Base-by-base conservation (phyloP, 2,797 vertebrate genomes). In the Phyllotis vaccarum region DNA sequence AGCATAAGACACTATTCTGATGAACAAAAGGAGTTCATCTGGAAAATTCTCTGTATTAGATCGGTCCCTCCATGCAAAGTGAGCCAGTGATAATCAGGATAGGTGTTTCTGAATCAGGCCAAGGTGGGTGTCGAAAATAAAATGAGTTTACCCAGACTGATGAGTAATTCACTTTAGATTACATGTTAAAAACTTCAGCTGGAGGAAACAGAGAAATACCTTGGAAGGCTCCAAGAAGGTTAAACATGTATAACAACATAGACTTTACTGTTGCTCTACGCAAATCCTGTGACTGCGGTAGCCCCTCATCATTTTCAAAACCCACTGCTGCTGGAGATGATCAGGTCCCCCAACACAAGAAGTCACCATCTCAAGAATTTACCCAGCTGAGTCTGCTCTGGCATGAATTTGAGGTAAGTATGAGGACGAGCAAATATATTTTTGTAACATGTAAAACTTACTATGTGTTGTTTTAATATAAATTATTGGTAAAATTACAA, bases 401-500 rank as follows among this genome's bases (percentile, higher is more conserved):
- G 46, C 60, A 46, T 76, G 64, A 78, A 88, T 58, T 68, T 70
- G n/a, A 89, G 43, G 12, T 75, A 82, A 64, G 74, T 34, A 64
- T 80, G 54, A 64, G 29, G 14, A 19, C 16, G 80, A 91, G 54
- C 74, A 8, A 5, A 27, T 89, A 16, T 16, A 74, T 66, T 94
- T 91, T 85, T 79, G 56, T 72, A 72, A 80, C 21, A 66, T 58
- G 46, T 37, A 64, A 86, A 92, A 92, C 75, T 83, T 43, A 74
- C 5, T 56, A 54, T 34, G n/a, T 24, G 87, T 78, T 60, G 81
- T 46, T 85, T 85, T 95, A 88, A 91, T 85, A 64, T 11, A 95
- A 82, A 82, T 83, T 80, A 83, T 94, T 66, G 66, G 21, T 64
- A 92, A 95, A 86, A 46, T 85, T 91, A 89, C 52, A 79, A 86